These are phyloP conservation scores for Dinocampus coccinellae DNA, from an alignment of 2,888 invertebrate genomes.

Conservation along the genomic window DNA sequence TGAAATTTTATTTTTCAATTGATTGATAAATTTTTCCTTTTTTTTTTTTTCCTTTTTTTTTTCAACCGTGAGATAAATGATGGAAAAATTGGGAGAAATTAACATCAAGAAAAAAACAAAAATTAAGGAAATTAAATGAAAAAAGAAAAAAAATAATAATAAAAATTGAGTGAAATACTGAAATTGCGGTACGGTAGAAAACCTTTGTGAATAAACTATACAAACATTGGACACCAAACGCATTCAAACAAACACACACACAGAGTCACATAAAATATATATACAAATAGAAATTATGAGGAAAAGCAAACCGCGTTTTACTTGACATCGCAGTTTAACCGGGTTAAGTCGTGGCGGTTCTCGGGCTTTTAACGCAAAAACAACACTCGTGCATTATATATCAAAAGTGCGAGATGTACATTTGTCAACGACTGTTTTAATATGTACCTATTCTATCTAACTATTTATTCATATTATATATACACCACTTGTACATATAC, in stretches of 20 bases:
- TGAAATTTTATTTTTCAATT: too few species aligned
- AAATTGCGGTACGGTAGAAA: conserved; percentile 17
- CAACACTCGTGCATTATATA: conserved; percentile 68
- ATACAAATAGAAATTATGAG: conserved; percentile 39
- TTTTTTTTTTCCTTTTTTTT: too few species aligned
- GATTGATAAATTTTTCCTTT: too few species aligned
- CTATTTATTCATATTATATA: conserved; percentile 33
- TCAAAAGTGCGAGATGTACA: conserved; percentile 65
- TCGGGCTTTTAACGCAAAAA: conserved; percentile 68
- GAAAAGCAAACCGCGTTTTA: conserved; percentile 68
- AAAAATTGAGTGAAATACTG: conserved; percentile 9
- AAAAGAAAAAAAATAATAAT: neutral
- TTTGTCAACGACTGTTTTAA: conserved; percentile 61
- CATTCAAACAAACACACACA: too few species aligned
- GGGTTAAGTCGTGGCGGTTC: conserved; percentile 67
- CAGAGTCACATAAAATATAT: neutral
- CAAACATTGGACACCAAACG: conserved; percentile 42
- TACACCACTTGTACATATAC: conserved; percentile 8
- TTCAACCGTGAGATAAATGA: too few species aligned
- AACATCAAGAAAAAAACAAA: too few species aligned
- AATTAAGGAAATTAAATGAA: neutral
- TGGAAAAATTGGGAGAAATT: too few species aligned
- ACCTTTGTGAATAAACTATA: conserved; percentile 67
- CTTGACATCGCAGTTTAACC: conserved; percentile 69
- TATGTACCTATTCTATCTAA: conserved; percentile 61